Conservation (phyloP, 2,797 vertebrate species). For the Pseudomugil gertrudae region DNA sequence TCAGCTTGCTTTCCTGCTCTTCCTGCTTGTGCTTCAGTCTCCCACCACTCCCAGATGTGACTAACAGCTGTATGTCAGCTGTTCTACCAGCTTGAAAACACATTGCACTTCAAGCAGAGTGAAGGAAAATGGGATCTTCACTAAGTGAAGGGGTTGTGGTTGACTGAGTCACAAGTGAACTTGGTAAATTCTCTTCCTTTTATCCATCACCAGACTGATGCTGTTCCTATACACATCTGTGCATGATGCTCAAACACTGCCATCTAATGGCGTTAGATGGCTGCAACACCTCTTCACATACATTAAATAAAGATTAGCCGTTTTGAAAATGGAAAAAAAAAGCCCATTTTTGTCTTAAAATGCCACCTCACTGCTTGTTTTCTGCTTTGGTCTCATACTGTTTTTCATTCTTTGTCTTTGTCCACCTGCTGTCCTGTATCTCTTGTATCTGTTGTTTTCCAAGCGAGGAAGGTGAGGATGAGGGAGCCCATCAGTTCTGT, state of each 20-base stretch:
- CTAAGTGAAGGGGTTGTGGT: constrained; percentile 44
- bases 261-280: constrained; percentile 57
- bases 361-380: constrained; percentile 37
- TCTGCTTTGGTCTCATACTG: constrained; percentile 51
- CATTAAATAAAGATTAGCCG: background rate
- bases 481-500: constrained; percentile 90
- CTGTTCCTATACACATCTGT: constrained; percentile 40
- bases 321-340: constrained; percentile 14
- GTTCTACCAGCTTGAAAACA: constrained; percentile 32
- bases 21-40: constrained; percentile 39
- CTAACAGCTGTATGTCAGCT: constrained; percentile 41
- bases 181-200: constrained; percentile 40
- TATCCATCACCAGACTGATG: constrained; percentile 37
- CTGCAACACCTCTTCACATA: constrained; percentile 1
- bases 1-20: constrained; percentile 22
- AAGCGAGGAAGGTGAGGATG: constrained; percentile 85
- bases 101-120: constrained; percentile 32
- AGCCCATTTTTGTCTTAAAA: background rate
- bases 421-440: constrained; percentile 31
- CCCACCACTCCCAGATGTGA: constrained; percentile 49
- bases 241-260: constrained; percentile 71
- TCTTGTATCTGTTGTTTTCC: constrained; percentile 57
- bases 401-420: constrained; percentile 38
- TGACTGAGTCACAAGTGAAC: constrained; percentile 68
- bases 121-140: constrained; percentile 37